Evolutionary conservation across 1,140 invertebrate species (phyloP).

Genomic region (Habropoda laboriosa): DNA sequence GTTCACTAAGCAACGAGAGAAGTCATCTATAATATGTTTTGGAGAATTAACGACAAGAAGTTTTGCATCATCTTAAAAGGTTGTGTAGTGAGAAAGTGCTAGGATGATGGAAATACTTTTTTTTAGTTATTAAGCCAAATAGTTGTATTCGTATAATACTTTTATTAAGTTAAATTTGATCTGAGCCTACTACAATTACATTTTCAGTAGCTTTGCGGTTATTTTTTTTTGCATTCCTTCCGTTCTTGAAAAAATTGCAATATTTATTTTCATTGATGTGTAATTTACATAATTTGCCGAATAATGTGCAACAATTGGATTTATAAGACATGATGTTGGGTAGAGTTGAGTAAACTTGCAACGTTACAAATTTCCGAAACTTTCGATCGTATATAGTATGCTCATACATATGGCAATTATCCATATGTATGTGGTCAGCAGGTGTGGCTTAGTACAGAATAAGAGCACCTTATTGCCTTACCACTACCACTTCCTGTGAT

Average conservation of each 20-base stretch:
- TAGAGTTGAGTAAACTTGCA: neutral
- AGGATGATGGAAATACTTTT: conserved; percentile 29
- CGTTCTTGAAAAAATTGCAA: conserved; percentile 20
- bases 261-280: conserved; percentile 11
- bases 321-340: neutral
- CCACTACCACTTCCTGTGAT: conserved; percentile 71
- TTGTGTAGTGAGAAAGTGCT: conserved; percentile 77
- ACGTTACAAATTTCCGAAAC: neutral
- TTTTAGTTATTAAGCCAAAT: conserved; percentile 9
- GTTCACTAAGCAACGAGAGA: neutral
- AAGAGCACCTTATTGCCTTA: conserved; percentile 72
- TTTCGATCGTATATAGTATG: neutral
- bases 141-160: conserved; percentile 2
- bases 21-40: neutral
- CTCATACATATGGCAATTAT: conserved; percentile 35
- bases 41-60: no score
- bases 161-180: conserved; percentile 28
- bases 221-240: neutral
- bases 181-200: conserved; percentile 35
- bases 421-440: conserved; percentile 47
- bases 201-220: neutral
- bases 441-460: conserved; percentile 52
- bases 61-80: conserved; percentile 48
- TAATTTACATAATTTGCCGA: no score
- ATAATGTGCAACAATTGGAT: neutral